A percentile compares a stretch with the other conserved stretches of the same genome.
Evolutionary conservation across 2,888 invertebrate genomes (phyloP).

Genomic region (Nemurella pictetii): DNA sequence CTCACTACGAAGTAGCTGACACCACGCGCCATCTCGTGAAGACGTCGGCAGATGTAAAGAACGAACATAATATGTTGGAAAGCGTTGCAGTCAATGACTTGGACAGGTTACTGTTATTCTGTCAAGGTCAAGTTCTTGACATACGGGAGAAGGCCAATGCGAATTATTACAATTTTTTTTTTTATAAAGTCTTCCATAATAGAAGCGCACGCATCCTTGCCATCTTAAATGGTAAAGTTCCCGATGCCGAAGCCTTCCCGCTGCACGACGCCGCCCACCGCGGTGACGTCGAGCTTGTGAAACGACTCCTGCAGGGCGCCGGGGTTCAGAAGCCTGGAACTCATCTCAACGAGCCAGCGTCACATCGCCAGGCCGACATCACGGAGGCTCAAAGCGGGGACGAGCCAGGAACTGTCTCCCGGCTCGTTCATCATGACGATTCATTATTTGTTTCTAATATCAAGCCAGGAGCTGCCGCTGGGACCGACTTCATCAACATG

Average conservation of each 20-base stretch:
- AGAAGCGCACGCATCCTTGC: neutral
- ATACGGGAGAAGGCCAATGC: too few relatives aligned
- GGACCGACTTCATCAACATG: neutral
- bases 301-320: neutral
- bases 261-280: neutral
- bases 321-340: too few relatives aligned
- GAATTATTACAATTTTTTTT: neutral
- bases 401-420: neutral
- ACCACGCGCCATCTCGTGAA: neutral
- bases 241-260: neutral
- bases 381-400: neutral
- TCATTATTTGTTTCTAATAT: too few relatives aligned
- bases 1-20: neutral
- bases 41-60: conserved; percentile 1
- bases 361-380: neutral
- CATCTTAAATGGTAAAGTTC: neutral
- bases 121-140: neutral
- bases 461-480: neutral
- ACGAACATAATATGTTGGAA: neutral
- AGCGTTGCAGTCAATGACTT: neutral
- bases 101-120: neutral
- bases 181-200: neutral
- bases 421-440: neutral
- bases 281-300: neutral
- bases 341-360: too few relatives aligned